Evolutionary conservation across 1,140 invertebrate genomes (phyloP).

Genomic region (Adoxophyes honmai): DNA sequence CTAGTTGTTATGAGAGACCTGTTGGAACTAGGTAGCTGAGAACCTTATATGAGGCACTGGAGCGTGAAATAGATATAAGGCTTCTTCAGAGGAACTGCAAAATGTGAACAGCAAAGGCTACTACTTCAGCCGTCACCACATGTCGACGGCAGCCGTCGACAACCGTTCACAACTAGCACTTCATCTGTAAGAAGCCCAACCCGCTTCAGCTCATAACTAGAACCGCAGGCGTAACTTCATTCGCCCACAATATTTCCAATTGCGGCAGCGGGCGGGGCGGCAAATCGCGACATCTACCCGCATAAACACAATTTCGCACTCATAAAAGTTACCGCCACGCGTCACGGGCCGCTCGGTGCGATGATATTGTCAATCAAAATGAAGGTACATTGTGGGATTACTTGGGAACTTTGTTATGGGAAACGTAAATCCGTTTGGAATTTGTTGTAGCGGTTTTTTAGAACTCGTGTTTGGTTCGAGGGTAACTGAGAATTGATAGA

Average conservation of each 20-base stretch:
- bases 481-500: too few relatives aligned
- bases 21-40: too few relatives aligned
- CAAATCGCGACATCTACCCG: conserved; percentile 58
- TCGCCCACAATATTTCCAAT: conserved; percentile 65
- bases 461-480: too few relatives aligned
- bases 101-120: too few relatives aligned
- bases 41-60: too few relatives aligned
- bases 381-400: conserved; percentile 14
- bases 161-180: too few relatives aligned
- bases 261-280: conserved; percentile 35
- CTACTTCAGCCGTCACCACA: too few relatives aligned
- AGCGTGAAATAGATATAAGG: too few relatives aligned
- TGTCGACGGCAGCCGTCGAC: too few relatives aligned
- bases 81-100: too few relatives aligned
- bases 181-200: too few relatives aligned
- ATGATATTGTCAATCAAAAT: conserved; percentile 10
- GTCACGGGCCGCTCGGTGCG: conserved; percentile 19
- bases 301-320: conserved; percentile 72
- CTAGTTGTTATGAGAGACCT: too few relatives aligned
- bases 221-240: conserved; percentile 45
- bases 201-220: conserved; percentile 16
- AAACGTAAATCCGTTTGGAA: not conserved
- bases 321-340: conserved; percentile 68
- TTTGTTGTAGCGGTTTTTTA: not conserved
- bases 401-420: conserved; percentile 9